Base-by-base conservation (phyloP, 1,140 invertebrate species). In the Streblospio benedicti region DNA sequence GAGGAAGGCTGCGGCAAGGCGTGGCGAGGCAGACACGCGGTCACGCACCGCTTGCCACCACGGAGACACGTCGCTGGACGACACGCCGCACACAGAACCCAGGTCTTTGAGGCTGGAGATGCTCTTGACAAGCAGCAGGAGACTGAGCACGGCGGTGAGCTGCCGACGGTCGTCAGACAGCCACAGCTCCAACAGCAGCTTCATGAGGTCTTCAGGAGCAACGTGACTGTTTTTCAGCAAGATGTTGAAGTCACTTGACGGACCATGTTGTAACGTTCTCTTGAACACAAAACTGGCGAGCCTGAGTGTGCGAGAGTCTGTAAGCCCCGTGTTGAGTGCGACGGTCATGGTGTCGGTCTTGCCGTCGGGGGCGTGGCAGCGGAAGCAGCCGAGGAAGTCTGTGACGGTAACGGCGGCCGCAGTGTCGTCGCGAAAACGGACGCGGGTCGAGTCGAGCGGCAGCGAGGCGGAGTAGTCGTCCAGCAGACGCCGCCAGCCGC, bases 31-130 rank as follows among this genome's bases (percentile, higher is more conserved):
- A 18, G 60, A 65, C 52, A 73, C 68, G 5, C 67, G 38, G 30
- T 71, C 70, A 51, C 75, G 53, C 4, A 79, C 64, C 35, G 63
- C 67, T 59, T 71, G 63, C 78, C 78, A 79, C 71, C 74, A 76
- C 1, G 73, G 64, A 9, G 76, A 74, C 1, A 64, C 44, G 16
- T 35, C 23, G 30, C 60, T 63, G 28, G n/a, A n/a, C n/a, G n/a
- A n/a, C n/a, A n/a, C n/a, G n/a, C n/a, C n/a, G n/a, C n/a, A n/a
- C n/a, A n/a, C n/a, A n/a, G n/a, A n/a, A n/a, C n/a, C n/a, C n/a
- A n/a, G n/a, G n/a, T 54, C 59, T 47, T 55, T 55, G 25, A 61
- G 41, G 18, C 9, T 32, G 32, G 66, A 69, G 20, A 71, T 65
- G 35, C 63, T 59, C 57, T 64, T 69, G 25, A 73, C 57, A 4